These are phyloP conservation scores for Eulithis testata DNA, from an alignment of 2,888 invertebrate genomes.

Conservation along the genomic window DNA sequence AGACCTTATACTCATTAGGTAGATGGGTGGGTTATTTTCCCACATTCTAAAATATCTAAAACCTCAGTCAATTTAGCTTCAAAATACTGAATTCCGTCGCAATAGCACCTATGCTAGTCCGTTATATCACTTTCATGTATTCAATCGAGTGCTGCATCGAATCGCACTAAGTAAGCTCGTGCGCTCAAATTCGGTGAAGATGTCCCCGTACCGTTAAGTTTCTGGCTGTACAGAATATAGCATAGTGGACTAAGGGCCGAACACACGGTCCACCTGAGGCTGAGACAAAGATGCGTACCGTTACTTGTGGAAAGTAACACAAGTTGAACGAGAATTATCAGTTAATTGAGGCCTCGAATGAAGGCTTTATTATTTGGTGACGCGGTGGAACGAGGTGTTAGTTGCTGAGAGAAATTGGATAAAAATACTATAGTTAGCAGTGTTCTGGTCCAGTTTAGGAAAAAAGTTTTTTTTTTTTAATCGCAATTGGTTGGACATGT, in stretches of 20 bases:
- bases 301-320: conserved; percentile 76
- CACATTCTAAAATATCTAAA: too few species aligned
- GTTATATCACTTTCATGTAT: conserved; percentile 20
- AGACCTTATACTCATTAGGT: too few species aligned
- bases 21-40: too few species aligned
- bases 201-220: conserved; percentile 32
- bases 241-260: conserved; percentile 49
- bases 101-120: neutral
- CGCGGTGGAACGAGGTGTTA: conserved; percentile 21
- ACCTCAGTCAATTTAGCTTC: too few species aligned
- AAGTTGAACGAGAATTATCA: conserved; percentile 71
- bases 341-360: conserved; percentile 69
- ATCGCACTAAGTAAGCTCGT: neutral
- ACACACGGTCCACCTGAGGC: conserved; percentile 50
- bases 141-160: conserved; percentile 7
- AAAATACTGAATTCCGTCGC: too few species aligned
- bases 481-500: too few species aligned
- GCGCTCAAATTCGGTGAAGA: conserved; percentile 25
- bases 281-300: conserved; percentile 69
- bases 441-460: too few species aligned
- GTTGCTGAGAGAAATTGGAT: neutral
- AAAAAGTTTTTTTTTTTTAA: too few species aligned
- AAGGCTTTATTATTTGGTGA: conserved; percentile 50
- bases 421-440: too few species aligned
- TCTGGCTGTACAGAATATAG: conserved; percentile 24